These are phyloP conservation scores for Haplochromis burtoni DNA, from an alignment of 2,113 vertebrate genomes.

Conservation along the genomic window DNA sequence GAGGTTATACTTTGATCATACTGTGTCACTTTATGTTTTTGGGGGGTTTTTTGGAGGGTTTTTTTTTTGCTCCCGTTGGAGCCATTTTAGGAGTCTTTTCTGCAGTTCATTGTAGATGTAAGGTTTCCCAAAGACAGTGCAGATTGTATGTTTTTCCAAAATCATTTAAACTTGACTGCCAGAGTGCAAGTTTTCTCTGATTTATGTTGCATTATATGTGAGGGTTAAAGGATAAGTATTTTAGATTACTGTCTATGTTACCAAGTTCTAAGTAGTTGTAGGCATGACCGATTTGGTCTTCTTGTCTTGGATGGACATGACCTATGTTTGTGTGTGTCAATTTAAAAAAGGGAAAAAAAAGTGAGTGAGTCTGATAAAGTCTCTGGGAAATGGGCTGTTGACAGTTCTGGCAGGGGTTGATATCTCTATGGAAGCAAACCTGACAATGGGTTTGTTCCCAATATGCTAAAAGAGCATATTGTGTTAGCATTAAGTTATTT, in stretches of 20 bases:
- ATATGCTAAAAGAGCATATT: background rate
- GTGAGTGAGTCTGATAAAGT: background rate
- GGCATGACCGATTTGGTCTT: background rate
- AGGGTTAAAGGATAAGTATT: background rate
- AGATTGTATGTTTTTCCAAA: background rate
- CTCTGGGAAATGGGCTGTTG: constrained; percentile 1
- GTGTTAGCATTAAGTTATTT: constrained; percentile 24
- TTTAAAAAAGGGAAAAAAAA: background rate
- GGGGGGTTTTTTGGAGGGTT: background rate
- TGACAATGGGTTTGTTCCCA: constrained; percentile 28
- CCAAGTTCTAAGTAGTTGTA: background rate
- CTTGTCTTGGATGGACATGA: background rate
- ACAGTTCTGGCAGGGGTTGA: background rate
- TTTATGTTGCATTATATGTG: background rate
- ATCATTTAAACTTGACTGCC: background rate
- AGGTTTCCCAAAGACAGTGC: background rate
- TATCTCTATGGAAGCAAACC: constrained; percentile 31
- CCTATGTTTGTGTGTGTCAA: background rate
- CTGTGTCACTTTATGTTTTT: background rate
- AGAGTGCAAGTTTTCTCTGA: constrained; percentile 10
- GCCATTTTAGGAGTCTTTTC: background rate
- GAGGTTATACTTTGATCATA: background rate
- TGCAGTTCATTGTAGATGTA: background rate
- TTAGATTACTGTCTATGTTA: background rate
- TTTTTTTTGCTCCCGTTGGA: background rate